Conservation (phyloP, 2,888 invertebrate genomes). For the Caenorhabditis angaria region DNA sequence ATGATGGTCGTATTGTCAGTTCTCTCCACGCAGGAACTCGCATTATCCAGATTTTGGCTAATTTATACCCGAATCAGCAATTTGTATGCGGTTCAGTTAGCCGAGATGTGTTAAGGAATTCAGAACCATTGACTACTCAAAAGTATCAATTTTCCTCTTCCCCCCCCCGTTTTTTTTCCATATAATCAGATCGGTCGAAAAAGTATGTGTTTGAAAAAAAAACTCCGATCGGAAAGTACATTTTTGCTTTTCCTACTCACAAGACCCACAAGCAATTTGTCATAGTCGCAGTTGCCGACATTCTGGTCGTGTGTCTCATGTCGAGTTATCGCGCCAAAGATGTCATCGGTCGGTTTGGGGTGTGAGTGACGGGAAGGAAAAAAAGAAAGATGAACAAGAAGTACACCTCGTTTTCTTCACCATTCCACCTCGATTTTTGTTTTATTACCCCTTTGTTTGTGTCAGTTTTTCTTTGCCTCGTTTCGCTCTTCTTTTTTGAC, state of each 20-base stretch:
- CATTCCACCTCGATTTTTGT: background rate
- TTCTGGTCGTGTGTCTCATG: background rate
- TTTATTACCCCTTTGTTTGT: conserved; percentile 4
- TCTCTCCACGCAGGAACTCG: too few species aligned
- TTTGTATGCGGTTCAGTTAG: too few species aligned
- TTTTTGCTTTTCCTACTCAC: background rate
- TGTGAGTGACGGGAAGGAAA: background rate
- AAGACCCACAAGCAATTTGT: background rate
- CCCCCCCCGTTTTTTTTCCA: background rate
- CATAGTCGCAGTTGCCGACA: conserved; percentile 2
- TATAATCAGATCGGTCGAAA: background rate
- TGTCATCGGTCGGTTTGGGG: background rate
- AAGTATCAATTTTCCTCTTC: too few species aligned
- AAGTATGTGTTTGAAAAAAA: background rate
- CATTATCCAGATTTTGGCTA: too few species aligned
- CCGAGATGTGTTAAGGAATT: too few species aligned
- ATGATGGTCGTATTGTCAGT: too few species aligned
- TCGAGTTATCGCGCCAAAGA: background rate
- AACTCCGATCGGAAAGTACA: background rate
- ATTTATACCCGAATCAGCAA: too few species aligned
- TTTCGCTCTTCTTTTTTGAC: conserved; percentile 2
- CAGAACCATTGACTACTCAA: too few species aligned
- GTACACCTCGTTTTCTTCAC: conserved; percentile 1
- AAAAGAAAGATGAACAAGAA: conserved; percentile 1
- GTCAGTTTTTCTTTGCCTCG: conserved; percentile 4